Evolutionary conservation across 2,113 vertebrate genomes (phyloP), one percentile per base, ranked within the genome.

Genomic region (Sigmodon hispidus): DNA sequence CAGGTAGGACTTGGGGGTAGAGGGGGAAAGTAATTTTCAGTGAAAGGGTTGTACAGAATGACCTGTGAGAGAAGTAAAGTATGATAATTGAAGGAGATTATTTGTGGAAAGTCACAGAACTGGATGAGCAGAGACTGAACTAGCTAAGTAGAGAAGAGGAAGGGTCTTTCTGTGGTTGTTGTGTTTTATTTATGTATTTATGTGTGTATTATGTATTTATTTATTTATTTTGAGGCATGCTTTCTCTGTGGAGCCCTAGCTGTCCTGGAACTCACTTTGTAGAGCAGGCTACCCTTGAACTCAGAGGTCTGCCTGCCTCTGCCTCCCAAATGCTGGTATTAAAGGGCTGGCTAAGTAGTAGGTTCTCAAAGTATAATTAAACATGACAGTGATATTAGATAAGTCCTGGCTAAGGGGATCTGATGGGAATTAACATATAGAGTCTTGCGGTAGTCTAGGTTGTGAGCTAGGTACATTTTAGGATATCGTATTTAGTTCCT

Each of bases 171-270:
- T 65, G 26, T 65, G 11, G 10, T 29, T 70, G 15, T n/a, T 40
- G 1, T n/a, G n/a, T 0, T 70, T n/a, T 4, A n/a, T n/a, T 3
- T 31, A 34, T 4, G 12, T 13, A 65, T 29, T 65, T 65, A 26
- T 65, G 29, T 65, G 63, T 31, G 29, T 34, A 34, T 31, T 67
- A 15, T 65, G 29, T 31, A 12, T 65, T 67, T 34, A 1, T 65
- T 11, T 34, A 0, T 1, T 65, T 61, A 0, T 61, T 72, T 40
- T 21, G 21, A 40, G 21, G n/a, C 4, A 40, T 17, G 19, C 17
- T 4, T 72, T 22, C n/a, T 72, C n/a, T 40, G 69, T 40, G 69
- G 11, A 43, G n/a, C 10, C 8, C 4, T 72, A 5, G 70, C 40
- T 73, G 9, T 73, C 9, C 40, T 12, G 21, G 21, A 73, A 43